phyloP scores from a whole-genome alignment of 2,113 vertebrate species.

The Podocnemis expansa region DNA sequence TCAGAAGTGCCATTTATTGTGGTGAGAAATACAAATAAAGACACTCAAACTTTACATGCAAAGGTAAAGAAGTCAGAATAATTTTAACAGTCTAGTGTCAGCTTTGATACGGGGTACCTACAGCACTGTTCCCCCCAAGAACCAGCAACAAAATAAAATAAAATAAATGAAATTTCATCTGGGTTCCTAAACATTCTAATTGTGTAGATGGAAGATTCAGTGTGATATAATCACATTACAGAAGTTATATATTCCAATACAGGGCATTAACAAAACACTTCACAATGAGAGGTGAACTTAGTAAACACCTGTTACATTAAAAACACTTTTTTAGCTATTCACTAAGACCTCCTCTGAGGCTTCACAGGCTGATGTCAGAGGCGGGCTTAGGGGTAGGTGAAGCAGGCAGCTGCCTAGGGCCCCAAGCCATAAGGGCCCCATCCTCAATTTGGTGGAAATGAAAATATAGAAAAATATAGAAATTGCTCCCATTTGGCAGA shows the following conservation, averaged over 20 bases:
- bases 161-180: background rate
- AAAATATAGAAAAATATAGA: too few relatives aligned
- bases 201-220: background rate
- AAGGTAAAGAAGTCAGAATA: background rate
- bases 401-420: too few relatives aligned
- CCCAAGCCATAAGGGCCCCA: too few relatives aligned
- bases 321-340: background rate
- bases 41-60: background rate
- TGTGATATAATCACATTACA: background rate
- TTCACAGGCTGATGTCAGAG: background rate
- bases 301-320: background rate
- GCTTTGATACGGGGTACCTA: fast-evolving
- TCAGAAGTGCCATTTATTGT: background rate
- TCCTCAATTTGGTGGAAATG: too few relatives aligned
- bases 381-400: too few relatives aligned
- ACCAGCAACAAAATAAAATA: background rate
- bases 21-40: background rate
- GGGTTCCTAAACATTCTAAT: background rate
- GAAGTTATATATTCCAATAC: background rate
- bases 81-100: fast-evolving
- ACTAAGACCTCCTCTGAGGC: background rate
- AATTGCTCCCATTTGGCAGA: too few relatives aligned
- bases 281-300: background rate
- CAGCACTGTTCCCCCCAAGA: background rate
- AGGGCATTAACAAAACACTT: background rate